Percentiles rank a stretch among this genome's conserved stretches.
Evolutionary conservation across 2,113 vertebrate species (phyloP).

Genomic region (Aix galericulata): DNA sequence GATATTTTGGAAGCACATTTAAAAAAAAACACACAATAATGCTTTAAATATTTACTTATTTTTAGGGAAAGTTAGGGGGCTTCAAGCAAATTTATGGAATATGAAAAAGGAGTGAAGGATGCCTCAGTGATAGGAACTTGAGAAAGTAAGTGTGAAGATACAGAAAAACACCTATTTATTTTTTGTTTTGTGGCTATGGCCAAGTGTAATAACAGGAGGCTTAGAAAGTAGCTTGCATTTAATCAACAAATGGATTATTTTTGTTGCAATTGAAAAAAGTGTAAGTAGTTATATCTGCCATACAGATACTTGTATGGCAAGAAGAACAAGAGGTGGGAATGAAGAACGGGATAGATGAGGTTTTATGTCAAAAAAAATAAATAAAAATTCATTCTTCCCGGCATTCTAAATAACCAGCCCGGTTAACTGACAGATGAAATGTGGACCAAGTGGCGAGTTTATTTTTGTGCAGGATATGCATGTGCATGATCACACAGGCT

Average conservation of each 20-base stretch:
- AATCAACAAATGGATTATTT: slow-evolving; percentile 49
- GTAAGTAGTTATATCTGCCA: too few species aligned
- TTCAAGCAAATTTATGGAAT: neutral
- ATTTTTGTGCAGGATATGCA: neutral
- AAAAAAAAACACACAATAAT: neutral
- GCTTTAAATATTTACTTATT: neutral
- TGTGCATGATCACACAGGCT: neutral
- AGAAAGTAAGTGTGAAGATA: slow-evolving; percentile 64
- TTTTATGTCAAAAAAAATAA: neutral
- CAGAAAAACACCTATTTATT: slow-evolving; percentile 43
- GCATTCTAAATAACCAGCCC: neutral
- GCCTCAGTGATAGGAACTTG: slow-evolving; percentile 10
- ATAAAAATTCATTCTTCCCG: neutral
- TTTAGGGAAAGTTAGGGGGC: neutral
- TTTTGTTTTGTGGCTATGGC: slow-evolving; percentile 38
- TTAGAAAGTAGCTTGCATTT: slow-evolving; percentile 25
- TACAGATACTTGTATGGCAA: slow-evolving; percentile 7
- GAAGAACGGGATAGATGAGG: neutral
- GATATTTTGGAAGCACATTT: neutral
- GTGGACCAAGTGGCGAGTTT: neutral
- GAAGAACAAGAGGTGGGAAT: neutral
- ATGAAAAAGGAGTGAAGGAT: neutral
- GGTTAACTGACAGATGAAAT: neutral
- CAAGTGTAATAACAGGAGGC: slow-evolving; percentile 59
- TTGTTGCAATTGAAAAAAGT: slow-evolving; percentile 52